phyloP scores from a whole-genome alignment of 1,140 invertebrate genomes.

The Oedothorax gibbosus region DNA sequence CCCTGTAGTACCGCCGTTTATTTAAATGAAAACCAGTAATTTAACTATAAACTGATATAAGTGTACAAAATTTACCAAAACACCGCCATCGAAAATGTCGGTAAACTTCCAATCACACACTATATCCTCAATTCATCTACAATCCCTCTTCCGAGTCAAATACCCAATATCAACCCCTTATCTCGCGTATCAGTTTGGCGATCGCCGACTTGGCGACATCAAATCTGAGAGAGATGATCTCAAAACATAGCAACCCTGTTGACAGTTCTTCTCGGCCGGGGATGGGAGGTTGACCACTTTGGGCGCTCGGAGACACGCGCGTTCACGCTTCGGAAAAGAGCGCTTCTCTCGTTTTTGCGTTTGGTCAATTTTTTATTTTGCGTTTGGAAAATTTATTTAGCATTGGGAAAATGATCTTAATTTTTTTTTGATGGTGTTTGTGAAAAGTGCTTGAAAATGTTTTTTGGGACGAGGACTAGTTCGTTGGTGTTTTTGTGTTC shows the following conservation, averaged over 20 bases:
- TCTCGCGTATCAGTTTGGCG: conserved; percentile 5
- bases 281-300: conserved; percentile 33
- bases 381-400: background rate
- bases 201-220: background rate
- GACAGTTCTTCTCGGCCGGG: conserved; percentile 21
- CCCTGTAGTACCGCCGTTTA: too few relatives aligned
- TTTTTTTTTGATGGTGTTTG: background rate
- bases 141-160: too few relatives aligned
- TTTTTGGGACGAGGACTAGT: conserved; percentile 2
- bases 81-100: too few relatives aligned
- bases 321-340: background rate
- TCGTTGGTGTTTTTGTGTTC: conserved; percentile 16
- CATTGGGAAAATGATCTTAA: background rate
- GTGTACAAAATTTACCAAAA: too few relatives aligned
- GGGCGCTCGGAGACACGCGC: conserved; percentile 10
- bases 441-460: background rate
- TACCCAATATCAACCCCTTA: too few relatives aligned
- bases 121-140: too few relatives aligned
- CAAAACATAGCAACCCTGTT: conserved; percentile 13
- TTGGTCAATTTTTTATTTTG: conserved; percentile 6
- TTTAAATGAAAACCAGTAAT: too few relatives aligned
- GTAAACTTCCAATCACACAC: too few relatives aligned
- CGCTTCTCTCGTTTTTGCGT: background rate
- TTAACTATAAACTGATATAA: too few relatives aligned
- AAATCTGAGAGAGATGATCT: background rate